Evolutionary conservation across 2,113 vertebrate species (phyloP), one percentile per base, ranked within the genome.

Genomic region (Laterallus jamaicensis): DNA sequence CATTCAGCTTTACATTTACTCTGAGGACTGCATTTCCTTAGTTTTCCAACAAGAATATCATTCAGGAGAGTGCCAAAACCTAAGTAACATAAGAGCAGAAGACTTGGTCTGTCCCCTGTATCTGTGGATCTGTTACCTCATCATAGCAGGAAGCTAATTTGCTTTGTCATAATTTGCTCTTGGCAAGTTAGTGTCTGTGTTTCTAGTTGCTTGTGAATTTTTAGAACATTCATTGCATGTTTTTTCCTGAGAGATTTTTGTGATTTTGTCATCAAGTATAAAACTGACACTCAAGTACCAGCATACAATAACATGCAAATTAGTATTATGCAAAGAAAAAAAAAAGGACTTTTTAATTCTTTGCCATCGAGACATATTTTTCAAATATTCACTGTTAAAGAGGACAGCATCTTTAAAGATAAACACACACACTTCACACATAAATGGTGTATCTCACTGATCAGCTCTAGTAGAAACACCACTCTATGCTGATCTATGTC

Each of bases 401-500:
- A 8, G 28, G 12, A 19, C 44, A 74, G 29, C 26, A 84, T 60
- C 71, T 90, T 20, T 64, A 74, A 69, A 60, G 21, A 35, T 54
- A 67, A 1, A 58, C 11, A 52, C 2, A 12, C 10, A 12, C 10
- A 49, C 58, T 55, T 80, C 52, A 54, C 42, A 24, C 6, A 78
- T 35, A 62, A 87, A 85, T 44, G 68, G 67, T 75, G 29, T 10
- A 50, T 81, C 62, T 88, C 88, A 86, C 16, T 74, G 79, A 94
- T 75, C 85, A 92, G 47, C 82, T 84, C 44, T 4, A 68, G 80
- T 2, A 91, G 66, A 95, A 95, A 56, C 73, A 82, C 88, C 52
- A 73, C 32, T 1, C 4, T 60, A 8, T 74, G 39, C 49, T 94
- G 93, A 94, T 95, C 95, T 92, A 90, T 91, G 73, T 84, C 80